Evolutionary conservation across 2,888 invertebrate genomes (phyloP).

Genomic region (Pseudococcus longispinus): DNA sequence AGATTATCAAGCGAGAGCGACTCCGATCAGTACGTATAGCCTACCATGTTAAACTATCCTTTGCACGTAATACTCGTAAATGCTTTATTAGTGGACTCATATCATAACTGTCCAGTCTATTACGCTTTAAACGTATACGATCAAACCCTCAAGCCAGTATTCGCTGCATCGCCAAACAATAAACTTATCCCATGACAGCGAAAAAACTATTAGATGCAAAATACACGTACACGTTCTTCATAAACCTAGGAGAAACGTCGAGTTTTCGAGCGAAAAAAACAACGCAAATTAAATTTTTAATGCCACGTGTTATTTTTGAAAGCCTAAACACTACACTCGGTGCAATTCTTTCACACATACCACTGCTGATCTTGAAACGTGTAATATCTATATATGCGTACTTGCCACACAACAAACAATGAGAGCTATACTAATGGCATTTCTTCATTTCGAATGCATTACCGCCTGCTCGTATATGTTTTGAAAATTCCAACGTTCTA

Average conservation of each 20-base stretch:
- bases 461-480: background rate
- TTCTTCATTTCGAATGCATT: background rate
- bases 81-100: background rate
- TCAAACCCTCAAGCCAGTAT: no score
- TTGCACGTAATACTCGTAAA: background rate
- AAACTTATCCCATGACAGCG: no score
- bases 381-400: background rate
- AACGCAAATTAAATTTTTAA: background rate
- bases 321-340: background rate
- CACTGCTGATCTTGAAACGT: background rate
- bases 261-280: background rate
- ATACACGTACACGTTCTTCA: background rate
- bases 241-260: background rate
- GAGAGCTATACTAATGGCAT: background rate
- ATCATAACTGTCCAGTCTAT: background rate
- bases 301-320: background rate
- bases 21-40: constrained; percentile 68
- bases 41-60: background rate
- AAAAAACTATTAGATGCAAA: no score
- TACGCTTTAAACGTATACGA: background rate
- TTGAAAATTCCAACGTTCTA: background rate
- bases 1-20: constrained; percentile 67
- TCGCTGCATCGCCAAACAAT: no score
- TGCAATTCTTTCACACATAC: background rate
- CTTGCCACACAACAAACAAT: background rate